Base-by-base conservation (phyloP, 2,797 vertebrate species). In the Sitta carolinensis region DNA sequence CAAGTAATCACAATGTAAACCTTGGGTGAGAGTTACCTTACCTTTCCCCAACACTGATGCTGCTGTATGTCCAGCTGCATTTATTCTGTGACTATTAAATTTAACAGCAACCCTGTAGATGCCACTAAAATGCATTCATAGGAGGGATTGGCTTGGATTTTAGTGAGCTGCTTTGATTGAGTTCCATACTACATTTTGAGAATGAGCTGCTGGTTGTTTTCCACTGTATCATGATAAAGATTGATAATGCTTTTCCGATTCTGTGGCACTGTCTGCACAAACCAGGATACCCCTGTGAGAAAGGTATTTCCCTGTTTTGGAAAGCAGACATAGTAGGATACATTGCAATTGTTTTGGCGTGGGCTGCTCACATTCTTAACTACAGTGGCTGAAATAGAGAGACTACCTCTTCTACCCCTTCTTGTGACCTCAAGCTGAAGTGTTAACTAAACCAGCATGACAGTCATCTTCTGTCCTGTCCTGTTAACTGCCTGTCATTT, bases 331-430 rank as follows among this genome's bases (percentile, higher is more conserved):
- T 48, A 96, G 63, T 51, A 90, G 89, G 52, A 76, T 70, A 55
- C 38, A 69, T 45, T 93, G 82, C 50, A 73, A 26, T 89, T 9
- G 11, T 94, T 93, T 69, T 93, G 90, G 94, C 68, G 87, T 97
- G 94, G 96, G 94, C 95, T 97, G 91, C 89, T 96, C 93, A 87
- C 90, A 87, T 96, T 96, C 96, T 96, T 95, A 95, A 94, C 87
- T 87, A 74, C 87, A 79, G 95, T 97, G 96, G 90, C 96, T 96
- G 95, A 96, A 96, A 96, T 95, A 97, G 96, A 97, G 94, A 97
- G 89, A 95, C 55, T 89, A 54, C 89, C 77, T 93, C 40, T 89
- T 85, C 79, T 38, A 51, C 54, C 15, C 25, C 29, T 59, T 55
- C 80, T 84, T 81, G 78, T 93, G 45, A 72, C 83, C 63, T 52